phyloP scores from a whole-genome alignment of 2,797 vertebrate species.

The Schizopygopsis pylzovi region DNA sequence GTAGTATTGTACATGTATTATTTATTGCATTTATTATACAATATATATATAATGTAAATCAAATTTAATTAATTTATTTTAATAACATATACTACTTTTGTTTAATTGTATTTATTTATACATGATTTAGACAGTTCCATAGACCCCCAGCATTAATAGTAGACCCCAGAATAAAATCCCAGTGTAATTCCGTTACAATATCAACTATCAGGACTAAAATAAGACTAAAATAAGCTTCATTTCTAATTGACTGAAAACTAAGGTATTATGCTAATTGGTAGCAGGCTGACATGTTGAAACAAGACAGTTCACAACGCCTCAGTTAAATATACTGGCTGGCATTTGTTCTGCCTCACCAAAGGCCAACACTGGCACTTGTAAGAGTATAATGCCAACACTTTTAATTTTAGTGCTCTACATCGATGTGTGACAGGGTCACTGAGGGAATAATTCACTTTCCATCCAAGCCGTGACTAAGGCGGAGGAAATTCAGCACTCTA shows the following conservation, averaged over 20 bases:
- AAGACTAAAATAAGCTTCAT: neutral
- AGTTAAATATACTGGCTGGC: slow-evolving; percentile 46
- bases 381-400: slow-evolving; percentile 9
- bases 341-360: slow-evolving; percentile 38
- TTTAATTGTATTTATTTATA: neutral
- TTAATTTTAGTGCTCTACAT: slow-evolving; percentile 27
- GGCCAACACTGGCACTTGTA: slow-evolving; percentile 6
- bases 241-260: neutral
- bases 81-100: neutral
- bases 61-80: neutral
- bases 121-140: neutral
- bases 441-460: neutral
- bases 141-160: neutral
- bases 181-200: neutral
- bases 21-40: too few species aligned
- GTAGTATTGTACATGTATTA: too few species aligned
- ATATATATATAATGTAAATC: too few species aligned
- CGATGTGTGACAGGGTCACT: neutral
- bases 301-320: slow-evolving; percentile 14
- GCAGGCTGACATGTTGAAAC: neutral
- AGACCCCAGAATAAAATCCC: neutral
- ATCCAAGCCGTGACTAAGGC: slow-evolving; percentile 37
- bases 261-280: slow-evolving; percentile 1
- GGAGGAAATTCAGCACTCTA: neutral
- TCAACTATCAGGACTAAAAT: neutral